Evolutionary conservation across 2,888 invertebrate species (phyloP).

Genomic region (Pterostichus niger): DNA sequence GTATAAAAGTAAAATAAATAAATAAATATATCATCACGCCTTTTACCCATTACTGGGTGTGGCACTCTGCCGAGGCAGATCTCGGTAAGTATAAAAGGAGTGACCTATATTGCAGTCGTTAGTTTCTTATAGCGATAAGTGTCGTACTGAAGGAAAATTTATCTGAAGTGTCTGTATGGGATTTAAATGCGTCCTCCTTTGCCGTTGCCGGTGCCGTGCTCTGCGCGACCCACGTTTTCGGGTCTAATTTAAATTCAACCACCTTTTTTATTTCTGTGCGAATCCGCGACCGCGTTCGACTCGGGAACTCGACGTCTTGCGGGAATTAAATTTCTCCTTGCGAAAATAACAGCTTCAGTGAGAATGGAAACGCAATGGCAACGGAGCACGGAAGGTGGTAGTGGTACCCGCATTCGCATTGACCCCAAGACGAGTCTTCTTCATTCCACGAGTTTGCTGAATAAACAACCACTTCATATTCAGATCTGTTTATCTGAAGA

Average conservation of each 20-base stretch:
- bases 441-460: slow-evolving; percentile 8
- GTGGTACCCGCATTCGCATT: background rate
- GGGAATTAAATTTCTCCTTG: slow-evolving; percentile 64
- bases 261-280: slow-evolving; percentile 61
- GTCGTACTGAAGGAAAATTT: slow-evolving; percentile 55
- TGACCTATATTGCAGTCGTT: slow-evolving; percentile 49
- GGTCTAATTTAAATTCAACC: slow-evolving; percentile 63
- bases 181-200: slow-evolving; percentile 54
- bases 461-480: slow-evolving; percentile 59
- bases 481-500: slow-evolving; percentile 58
- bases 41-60: no score
- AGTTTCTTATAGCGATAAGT: slow-evolving; percentile 56
- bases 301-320: background rate
- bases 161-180: slow-evolving; percentile 52
- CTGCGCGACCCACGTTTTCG: slow-evolving; percentile 29
- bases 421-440: slow-evolving; percentile 18
- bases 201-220: background rate
- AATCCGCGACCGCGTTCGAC: slow-evolving; percentile 49
- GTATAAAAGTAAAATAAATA: no score
- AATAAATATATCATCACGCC: no score
- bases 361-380: slow-evolving; percentile 22
- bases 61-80: no score
- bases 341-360: slow-evolving; percentile 56
- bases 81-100: no score
- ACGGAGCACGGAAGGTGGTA: slow-evolving; percentile 1